Evolutionary conservation across 2,797 vertebrate species (phyloP).

Genomic region (Falco naumanni): DNA sequence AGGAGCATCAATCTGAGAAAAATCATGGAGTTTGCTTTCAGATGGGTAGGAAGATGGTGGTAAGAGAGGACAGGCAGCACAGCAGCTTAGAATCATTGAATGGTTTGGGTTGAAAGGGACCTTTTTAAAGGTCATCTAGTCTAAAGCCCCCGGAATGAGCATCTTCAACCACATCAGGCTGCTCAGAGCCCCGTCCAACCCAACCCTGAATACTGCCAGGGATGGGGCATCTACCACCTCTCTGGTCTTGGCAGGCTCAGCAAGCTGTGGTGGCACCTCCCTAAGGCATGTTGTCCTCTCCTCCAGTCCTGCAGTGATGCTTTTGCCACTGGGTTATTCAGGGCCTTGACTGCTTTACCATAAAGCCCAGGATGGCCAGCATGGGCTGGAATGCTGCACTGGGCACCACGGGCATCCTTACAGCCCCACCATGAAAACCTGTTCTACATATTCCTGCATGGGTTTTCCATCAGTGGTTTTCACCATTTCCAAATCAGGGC

Average conservation of each 20-base stretch:
- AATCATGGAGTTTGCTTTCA: not conserved
- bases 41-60: not conserved
- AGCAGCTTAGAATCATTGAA: rapidly evolving
- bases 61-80: rapidly evolving
- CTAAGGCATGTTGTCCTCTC: no score
- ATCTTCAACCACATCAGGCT: not conserved
- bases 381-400: not conserved
- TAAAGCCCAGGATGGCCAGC: not conserved
- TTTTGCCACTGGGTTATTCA: not conserved
- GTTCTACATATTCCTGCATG: not conserved
- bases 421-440: not conserved
- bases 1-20: not conserved
- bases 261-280: not conserved
- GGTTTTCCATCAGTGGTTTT: not conserved
- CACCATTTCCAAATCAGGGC: not conserved
- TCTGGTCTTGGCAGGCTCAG: not conserved
- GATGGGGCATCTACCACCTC: not conserved
- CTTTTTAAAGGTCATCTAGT: rapidly evolving
- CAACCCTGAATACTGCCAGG: rapidly evolving
- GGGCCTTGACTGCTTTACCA: not conserved
- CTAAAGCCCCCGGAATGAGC: rapidly evolving
- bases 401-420: not conserved
- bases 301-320: not conserved
- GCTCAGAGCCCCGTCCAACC: rapidly evolving
- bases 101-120: not conserved